Base-by-base conservation (phyloP, 2,113 vertebrate species). In the Alethe castanea region DNA sequence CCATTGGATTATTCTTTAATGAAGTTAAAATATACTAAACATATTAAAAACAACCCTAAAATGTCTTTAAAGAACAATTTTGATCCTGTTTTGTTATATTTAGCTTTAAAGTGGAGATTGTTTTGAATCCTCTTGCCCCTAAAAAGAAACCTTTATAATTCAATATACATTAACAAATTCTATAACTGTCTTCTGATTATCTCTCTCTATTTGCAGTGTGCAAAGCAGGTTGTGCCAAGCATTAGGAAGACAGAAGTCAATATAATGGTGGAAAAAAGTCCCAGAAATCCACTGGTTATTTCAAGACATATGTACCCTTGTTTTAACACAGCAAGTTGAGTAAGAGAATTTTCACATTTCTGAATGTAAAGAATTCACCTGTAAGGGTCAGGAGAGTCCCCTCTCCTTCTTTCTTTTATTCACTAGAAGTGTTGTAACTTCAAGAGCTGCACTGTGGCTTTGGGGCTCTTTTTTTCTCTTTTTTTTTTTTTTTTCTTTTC, bases 381-480 rank as follows among this genome's bases (percentile, higher is more conserved):
- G 59, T 44, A 88, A 96, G 60, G 52, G 47, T 67, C 72, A 88
- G 71, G 16, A 91, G 26, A 88, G 38, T 54, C 64, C 19, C 23
- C 36, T 66, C n/a, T 85, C 42, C 31, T 57, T 20, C 52, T 57
- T 9, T 42, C 29, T 42, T 84, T 83, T 81, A 44, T 78, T 90
- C 88, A 82, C 71, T 94, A 65, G 33, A 83, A 81, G 85, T 70
- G 47, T 11, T 77, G 33, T 24, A 83, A 90, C 78, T 92, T 90
- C 88, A 97, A 95, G 78, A 82, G 84, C 87, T 82, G 14, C 62
- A 70, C 42, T 61, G 33, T 87, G 78, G 87, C 84, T 95, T 80
- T 80, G 45, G 95, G 60, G 73, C 15, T 92, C 36, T 71, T 72
- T 87, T 61, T 64, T 18, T 9, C 2, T 23, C 2, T 2, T 6